Conservation (phyloP, 2,888 invertebrate genomes). For the Lathronympha strigana region DNA sequence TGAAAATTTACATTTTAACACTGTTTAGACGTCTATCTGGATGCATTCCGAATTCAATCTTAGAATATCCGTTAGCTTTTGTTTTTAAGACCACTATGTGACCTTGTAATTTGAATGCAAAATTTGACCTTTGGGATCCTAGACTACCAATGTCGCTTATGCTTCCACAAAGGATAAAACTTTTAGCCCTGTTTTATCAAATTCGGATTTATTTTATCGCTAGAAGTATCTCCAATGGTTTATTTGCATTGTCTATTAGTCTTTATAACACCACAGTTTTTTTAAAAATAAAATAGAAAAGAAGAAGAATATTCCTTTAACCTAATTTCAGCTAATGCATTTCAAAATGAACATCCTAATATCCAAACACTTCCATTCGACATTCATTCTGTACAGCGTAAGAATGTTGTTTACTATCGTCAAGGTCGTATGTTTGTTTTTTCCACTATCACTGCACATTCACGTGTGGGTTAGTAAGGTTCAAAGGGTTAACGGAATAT, state of each 20-base stretch:
- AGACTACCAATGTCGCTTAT: too few species aligned
- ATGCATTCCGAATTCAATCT: background rate
- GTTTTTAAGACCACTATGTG: background rate
- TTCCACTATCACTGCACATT: conserved; percentile 43
- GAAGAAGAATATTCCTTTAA: background rate
- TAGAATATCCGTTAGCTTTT: background rate
- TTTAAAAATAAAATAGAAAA: too few species aligned
- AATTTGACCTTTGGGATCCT: too few species aligned
- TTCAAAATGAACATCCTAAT: background rate
- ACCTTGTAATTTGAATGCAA: background rate
- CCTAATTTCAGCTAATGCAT: too few species aligned
- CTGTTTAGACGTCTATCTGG: background rate
- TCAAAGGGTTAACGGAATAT: conserved; percentile 56
- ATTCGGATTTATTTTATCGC: too few species aligned
- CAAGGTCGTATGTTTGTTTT: conserved; percentile 9
- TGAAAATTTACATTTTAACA: conserved; percentile 52
- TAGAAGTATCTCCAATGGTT: too few species aligned
- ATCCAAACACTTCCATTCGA: background rate
- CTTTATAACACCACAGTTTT: too few species aligned
- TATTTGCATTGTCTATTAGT: too few species aligned
- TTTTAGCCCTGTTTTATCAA: too few species aligned
- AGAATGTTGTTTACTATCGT: conserved; percentile 33
- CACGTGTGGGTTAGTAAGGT: conserved; percentile 50
- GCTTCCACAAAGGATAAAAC: too few species aligned
- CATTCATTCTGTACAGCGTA: conserved; percentile 11